Conservation (phyloP, 2,888 invertebrate species). For the Agrilus mali region DNA sequence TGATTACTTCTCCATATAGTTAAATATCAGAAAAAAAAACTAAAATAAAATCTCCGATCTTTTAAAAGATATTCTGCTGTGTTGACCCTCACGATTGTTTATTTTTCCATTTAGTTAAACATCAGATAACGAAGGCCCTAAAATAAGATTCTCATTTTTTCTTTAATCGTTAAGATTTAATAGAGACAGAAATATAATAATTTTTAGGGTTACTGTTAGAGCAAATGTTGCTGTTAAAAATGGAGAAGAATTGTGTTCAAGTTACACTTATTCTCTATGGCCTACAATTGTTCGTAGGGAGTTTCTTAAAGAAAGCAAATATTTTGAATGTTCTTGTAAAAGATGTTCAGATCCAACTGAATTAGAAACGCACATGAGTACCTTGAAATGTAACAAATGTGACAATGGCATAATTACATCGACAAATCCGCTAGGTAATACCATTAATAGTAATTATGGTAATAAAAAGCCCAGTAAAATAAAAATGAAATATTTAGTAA, state of each 20-base stretch:
- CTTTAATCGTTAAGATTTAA: no score
- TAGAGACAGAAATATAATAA: neutral
- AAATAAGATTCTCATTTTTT: no score
- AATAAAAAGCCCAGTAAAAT: neutral
- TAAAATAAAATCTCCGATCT: no score
- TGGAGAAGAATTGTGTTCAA: constrained; percentile 53
- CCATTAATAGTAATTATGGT: neutral
- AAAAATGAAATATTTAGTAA: neutral
- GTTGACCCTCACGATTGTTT: no score
- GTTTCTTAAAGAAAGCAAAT: constrained; percentile 61
- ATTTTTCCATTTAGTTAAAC: no score
- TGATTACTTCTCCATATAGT: no score
- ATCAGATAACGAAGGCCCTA: no score
- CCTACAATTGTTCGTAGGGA: constrained; percentile 60
- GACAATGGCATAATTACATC: constrained; percentile 56
- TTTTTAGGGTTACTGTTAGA: constrained; percentile 46
- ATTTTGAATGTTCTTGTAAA: constrained; percentile 62
- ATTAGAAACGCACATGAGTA: constrained; percentile 64
- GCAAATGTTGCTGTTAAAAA: constrained; percentile 52
- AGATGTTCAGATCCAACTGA: constrained; percentile 72
- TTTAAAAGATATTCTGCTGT: no score
- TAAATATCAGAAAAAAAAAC: no score
- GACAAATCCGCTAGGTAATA: constrained; percentile 52
- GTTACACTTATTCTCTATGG: constrained; percentile 64
- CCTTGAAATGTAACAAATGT: constrained; percentile 67